Evolutionary conservation across 1,140 invertebrate species (phyloP), one percentile per base, ranked within the genome.

Genomic region (Bombus waltoni): DNA sequence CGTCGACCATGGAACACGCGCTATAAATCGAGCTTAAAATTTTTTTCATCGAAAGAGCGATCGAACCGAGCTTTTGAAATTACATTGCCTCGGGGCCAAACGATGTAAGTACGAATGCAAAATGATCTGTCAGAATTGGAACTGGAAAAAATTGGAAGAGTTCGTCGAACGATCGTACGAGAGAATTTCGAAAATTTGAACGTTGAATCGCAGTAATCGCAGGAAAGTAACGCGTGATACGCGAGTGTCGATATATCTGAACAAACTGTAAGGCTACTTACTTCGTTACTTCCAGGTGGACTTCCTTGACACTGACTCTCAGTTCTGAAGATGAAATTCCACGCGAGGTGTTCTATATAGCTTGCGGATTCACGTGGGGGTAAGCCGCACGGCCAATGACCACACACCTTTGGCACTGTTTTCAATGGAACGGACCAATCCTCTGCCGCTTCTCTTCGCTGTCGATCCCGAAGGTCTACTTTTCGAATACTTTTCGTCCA

Each of bases 291-390:
- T 93, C 87, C 90, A 88, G 91, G 92, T 77, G 86, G 90, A 91
- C 88, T 93, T 92, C 93, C 93, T 91, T 94, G 93, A 94, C 94
- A 95, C 94, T 94, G 94, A 94, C 92, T 94, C 90, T 94, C 88
- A 92, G 93, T 93, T 95, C 94, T 95, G 94, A 94, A 95, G 94
- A 94, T 94, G 93, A 94, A 94, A 95, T 94, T 94, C 93, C 90
- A 87, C 42, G 93, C 88, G 94, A 81, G 91, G 94, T 94, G 94
- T 94, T 93, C 94, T 94, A 94, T 95, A 95, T 95, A 95, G 94
- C 93, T 90, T 95, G 93, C 85, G 92, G 65, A 66, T 78, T 38
- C 59, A 81, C 73, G 94, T 93, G 94, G 94, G 94, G 94, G 90
- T 92, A 93, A 92, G 92, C 90, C 89, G 89, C 89, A 90, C 88